These are phyloP conservation scores for Drosophila nr. perissopoda DNA, from an alignment of 2,888 invertebrate genomes.

Conservation along the genomic window DNA sequence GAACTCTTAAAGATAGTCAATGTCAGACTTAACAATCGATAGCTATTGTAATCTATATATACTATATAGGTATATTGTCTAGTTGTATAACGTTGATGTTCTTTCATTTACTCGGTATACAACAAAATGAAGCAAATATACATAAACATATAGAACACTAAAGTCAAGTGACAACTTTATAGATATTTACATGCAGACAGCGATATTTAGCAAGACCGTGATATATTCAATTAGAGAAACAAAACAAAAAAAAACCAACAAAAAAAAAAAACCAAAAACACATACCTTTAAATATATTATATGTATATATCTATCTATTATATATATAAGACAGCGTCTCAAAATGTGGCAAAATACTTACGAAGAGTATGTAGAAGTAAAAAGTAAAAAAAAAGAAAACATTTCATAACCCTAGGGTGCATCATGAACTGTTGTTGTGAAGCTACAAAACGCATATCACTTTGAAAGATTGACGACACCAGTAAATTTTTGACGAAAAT, in stretches of 20 bases:
- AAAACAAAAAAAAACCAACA: constrained; percentile 32
- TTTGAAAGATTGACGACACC: constrained; percentile 59
- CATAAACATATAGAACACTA: constrained; percentile 45
- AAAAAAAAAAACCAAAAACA: constrained; percentile 29
- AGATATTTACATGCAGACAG: constrained; percentile 74
- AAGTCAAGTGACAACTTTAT: constrained; percentile 67
- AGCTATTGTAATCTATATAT: constrained; percentile 59
- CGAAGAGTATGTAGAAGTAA: constrained; percentile 43
- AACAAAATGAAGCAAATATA: constrained; percentile 40
- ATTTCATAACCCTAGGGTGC: constrained; percentile 51
- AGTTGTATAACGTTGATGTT: constrained; percentile 64
- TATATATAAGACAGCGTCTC: constrained; percentile 66
- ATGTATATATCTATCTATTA: constrained; percentile 66
- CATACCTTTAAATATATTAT: constrained; percentile 56
- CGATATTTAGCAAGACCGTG: constrained; percentile 79
- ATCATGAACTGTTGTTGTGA: constrained; percentile 70
- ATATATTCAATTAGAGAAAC: constrained; percentile 74
- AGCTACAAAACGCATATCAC: constrained; percentile 72
- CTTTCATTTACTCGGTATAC: constrained; percentile 49
- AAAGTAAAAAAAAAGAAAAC: constrained; percentile 14
- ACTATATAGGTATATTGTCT: constrained; percentile 42
- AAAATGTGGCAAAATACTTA: constrained; percentile 71
- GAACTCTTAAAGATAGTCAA: constrained; percentile 43
- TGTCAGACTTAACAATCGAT: constrained; percentile 38
- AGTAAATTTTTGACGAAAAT: constrained; percentile 21